These are phyloP conservation scores for Ceratosolen solmsi DNA, from an alignment of 1,140 invertebrate genomes.

Conservation along the genomic window DNA sequence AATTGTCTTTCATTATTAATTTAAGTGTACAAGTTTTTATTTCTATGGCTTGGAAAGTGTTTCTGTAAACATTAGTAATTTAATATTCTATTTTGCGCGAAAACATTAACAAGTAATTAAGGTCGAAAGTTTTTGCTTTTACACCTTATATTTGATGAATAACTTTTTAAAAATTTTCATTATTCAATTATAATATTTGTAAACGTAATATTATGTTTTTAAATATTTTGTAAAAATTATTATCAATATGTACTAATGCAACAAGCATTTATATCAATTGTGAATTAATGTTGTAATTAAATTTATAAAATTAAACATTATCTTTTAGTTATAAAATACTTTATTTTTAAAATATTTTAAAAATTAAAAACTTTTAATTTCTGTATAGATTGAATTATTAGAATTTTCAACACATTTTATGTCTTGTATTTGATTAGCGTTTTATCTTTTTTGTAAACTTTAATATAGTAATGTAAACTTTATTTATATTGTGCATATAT, in stretches of 20 bases:
- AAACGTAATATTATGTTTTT: background rate
- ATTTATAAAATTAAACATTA: background rate
- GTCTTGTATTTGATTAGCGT: conserved; percentile 32
- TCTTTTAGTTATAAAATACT: background rate
- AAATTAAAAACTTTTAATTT: background rate
- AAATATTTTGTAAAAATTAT: background rate
- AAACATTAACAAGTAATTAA: background rate
- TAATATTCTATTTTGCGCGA: background rate
- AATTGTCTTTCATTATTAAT: too few species aligned
- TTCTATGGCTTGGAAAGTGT: background rate
- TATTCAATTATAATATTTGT: too few species aligned
- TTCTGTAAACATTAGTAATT: background rate
- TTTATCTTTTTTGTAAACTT: conserved; percentile 26
- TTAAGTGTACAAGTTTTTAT: too few species aligned
- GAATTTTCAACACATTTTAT: conserved; percentile 52
- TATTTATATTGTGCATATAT: conserved; percentile 45
- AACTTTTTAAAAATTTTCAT: too few species aligned
- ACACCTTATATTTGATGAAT: too few species aligned
- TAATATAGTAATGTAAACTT: conserved; percentile 30
- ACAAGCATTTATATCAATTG: background rate
- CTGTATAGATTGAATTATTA: conserved; percentile 45
- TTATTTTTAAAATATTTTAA: background rate
- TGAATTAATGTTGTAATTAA: background rate
- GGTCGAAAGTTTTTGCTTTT: too few species aligned
- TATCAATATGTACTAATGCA: background rate